Evolutionary conservation across 2,888 invertebrate genomes (phyloP).

Genomic region (Platypus cylindrus): DNA sequence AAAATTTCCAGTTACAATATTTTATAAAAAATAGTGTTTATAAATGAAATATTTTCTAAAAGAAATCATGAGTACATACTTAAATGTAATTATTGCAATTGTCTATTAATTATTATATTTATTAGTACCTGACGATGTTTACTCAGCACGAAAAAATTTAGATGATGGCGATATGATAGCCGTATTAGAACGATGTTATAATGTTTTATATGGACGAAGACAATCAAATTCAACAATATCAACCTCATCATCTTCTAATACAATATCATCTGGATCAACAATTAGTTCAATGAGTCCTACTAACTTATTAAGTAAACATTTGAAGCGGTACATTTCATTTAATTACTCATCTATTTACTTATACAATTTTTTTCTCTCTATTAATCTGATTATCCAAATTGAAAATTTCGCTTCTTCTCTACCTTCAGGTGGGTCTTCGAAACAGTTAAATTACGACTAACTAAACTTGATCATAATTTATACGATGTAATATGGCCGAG

Average conservation of each 20-base stretch:
- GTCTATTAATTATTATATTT: slow-evolving; percentile 7
- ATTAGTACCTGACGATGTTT: slow-evolving; percentile 61
- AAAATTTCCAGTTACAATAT: no score
- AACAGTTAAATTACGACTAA: slow-evolving; percentile 58
- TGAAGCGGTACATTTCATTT: slow-evolving; percentile 10
- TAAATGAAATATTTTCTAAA: no score
- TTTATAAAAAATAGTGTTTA: no score
- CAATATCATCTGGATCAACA: slow-evolving; percentile 20
- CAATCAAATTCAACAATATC: slow-evolving; percentile 39
- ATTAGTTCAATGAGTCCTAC: slow-evolving; percentile 11
- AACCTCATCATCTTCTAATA: slow-evolving; percentile 38
- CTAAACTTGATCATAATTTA: slow-evolving; percentile 73
- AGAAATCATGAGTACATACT: no score
- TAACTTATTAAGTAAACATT: slow-evolving; percentile 9
- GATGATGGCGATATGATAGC: slow-evolving; percentile 56
- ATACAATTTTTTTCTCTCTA: background rate
- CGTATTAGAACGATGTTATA: slow-evolving; percentile 65
- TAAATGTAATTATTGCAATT: no score
- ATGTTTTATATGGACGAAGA: slow-evolving; percentile 50
- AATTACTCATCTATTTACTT: no score
- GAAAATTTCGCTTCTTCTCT: background rate
- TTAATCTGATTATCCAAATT: background rate
- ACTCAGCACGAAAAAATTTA: slow-evolving; percentile 60
- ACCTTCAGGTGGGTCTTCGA: slow-evolving; percentile 62
- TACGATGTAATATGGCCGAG: slow-evolving; percentile 86